Evolutionary conservation across 35 echinoderm and acorn worm species (phyloP), one percentile per base, ranked within the genome.

Genomic region (Hemicentrotus pulcherrimus): DNA sequence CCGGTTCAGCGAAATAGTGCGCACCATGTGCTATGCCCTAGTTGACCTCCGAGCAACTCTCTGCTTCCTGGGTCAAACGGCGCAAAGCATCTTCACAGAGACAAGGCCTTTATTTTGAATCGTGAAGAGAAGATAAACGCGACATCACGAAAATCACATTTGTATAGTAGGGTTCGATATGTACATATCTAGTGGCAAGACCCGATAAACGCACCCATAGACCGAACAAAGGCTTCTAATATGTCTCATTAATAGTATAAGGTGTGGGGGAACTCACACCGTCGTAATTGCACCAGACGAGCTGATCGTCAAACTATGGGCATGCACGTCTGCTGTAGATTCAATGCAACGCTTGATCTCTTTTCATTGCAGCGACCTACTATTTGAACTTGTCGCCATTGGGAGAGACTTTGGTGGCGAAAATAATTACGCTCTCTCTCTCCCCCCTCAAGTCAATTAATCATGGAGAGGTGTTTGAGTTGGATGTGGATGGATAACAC

Each of bases 271-370:
- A 55, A 78, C 65, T 78, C 28, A 18, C 65, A 78, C 65, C 22
- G 28, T 28, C 22, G 19, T 78, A 78, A 78, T 78, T 78, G 18
- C 65, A 78, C 65, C 19, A 22, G 19, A 18, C 65, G 22, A 78
- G 65, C 65, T 78, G 65, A 78, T 78, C 28, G 19, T 78, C 65
- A 78, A 78, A 78, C 65, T 78, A 78, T 78, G 65, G 65, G 65
- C 65, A n/a, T 78, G 65, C 65, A 28, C 65, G 28, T 78, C 65
- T 78, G 28, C 24, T 55, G 50, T 55, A 71, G 4, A n/a, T 78
- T n/a, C 65, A 78, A 78, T 22, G 22, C 65, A 78, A 30, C 65
- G 4, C 28, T 78, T 78, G 65, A 78, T 78, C 65, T 78, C 65
- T 78, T n/a, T 78, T 22, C 65, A 78, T 78, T 28, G 22, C 65